phyloP scores from a whole-genome alignment of 2,113 vertebrate genomes.

The Phodopus roborovskii region DNA sequence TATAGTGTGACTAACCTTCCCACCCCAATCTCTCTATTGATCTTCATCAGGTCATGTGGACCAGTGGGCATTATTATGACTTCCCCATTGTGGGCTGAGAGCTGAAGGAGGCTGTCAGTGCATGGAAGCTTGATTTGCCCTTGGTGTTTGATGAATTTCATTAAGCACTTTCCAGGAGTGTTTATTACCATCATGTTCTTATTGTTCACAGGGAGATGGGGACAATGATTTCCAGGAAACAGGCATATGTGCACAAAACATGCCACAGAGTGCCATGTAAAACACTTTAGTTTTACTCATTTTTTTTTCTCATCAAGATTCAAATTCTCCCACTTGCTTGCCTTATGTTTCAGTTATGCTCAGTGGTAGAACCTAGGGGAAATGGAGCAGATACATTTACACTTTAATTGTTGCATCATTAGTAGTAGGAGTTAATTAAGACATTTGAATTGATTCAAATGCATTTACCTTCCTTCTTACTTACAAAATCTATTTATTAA shows the following conservation, averaged over 20 bases:
- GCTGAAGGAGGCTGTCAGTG: neutral
- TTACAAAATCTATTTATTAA: constrained; percentile 52
- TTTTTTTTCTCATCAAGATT: neutral
- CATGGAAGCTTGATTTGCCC: neutral
- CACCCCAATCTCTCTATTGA: neutral
- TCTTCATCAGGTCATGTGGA: neutral
- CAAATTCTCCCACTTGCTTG: constrained; percentile 1
- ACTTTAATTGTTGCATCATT: constrained; percentile 60
- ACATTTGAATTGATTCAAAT: constrained; percentile 60
- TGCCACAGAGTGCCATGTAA: neutral
- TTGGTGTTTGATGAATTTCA: neutral
- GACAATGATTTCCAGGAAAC: neutral
- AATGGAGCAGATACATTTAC: constrained; percentile 33
- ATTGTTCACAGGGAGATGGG: neutral
- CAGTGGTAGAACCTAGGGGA: neutral
- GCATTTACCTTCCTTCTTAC: constrained; percentile 45
- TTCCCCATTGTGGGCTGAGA: neutral
- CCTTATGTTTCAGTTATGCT: neutral
- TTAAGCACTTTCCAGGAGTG: neutral
- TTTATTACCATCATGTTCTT: neutral
- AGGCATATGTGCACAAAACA: neutral
- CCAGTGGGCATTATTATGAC: neutral
- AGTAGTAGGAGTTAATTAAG: constrained; percentile 59
- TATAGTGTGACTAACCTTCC: neutral
- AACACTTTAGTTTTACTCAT: neutral